phyloP scores from a whole-genome alignment of 1,140 invertebrate genomes.

The Calosoma granatense region DNA sequence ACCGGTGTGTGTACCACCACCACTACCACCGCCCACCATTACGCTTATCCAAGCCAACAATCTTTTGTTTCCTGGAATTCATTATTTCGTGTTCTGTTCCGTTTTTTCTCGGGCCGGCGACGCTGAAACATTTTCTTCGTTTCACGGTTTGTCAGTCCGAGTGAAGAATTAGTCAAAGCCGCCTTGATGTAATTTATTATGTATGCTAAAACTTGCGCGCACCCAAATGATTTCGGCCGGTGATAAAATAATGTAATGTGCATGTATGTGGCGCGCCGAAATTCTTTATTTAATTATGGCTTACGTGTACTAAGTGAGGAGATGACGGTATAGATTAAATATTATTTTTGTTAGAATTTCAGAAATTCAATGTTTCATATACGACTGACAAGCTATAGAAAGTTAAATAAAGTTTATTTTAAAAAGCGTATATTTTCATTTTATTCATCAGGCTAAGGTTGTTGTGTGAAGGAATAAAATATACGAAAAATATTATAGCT shows the following conservation, averaged over 20 bases:
- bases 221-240: background rate
- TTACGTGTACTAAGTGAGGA: too few species aligned
- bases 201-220: background rate
- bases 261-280: too few species aligned
- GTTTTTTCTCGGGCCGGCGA: background rate
- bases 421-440: too few species aligned
- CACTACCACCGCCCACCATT: background rate
- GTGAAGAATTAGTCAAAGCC: background rate
- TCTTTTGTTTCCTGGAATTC: conserved; percentile 7
- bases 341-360: too few species aligned
- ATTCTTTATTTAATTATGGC: too few species aligned
- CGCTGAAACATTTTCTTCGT: background rate
- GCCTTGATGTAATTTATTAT: conserved; percentile 7
- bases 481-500: too few species aligned
- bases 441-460: too few species aligned
- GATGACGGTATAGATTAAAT: too few species aligned
- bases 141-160: background rate
- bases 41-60: conserved; percentile 3
- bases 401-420: too few species aligned
- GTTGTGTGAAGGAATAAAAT: too few species aligned
- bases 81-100: conserved; percentile 6
- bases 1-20: background rate
- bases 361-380: too few species aligned
- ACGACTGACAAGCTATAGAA: too few species aligned
- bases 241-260: background rate